Evolutionary conservation across 2,797 vertebrate genomes (phyloP), one percentile per base, ranked within the genome.

Genomic region (Loriculus beryllinus): DNA sequence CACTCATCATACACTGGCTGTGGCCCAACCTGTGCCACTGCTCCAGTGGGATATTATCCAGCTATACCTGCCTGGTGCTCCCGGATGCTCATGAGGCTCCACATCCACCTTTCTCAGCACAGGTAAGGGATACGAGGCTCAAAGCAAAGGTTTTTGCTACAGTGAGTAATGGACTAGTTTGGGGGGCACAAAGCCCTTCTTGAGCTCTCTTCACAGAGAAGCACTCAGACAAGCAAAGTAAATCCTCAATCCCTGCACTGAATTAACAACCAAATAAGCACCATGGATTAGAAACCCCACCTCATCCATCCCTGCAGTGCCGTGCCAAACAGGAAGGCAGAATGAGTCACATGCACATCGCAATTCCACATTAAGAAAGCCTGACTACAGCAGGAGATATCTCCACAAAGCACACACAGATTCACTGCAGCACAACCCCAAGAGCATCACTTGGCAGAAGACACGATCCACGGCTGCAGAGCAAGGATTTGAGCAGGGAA

Each of bases 261-360:
- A 76, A 48, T 33, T 12, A 47, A 64, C 37, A 47, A 42, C 13
- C 16, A 29, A 40, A 39, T 28, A 47, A 60, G 19, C 8, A 7
- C 21, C 43, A 23, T 1, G 22, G 26, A n/a, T 19, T 35, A 40
- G 35, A 35, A 23, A 4, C 10, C 7, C 22, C 57, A 33, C 19
- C 14, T 39, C n/a, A 54, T 14, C 63, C 64, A 47, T 4, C 71
- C 25, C 39, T 37, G 45, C 28, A 52, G 52, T 7, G 1, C 29
- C 18, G 64, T 5, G 37, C 28, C 4, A 12, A 42, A 33, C 3
- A 4, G 48, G 72, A 68, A 28, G 33, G 48, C 37, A 54, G 76
- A 47, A 59, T 0, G 5, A 76, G 51, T 2, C 2, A 48, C 37
- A 15, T 0, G 6, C 52, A 28, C 25, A 0, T 10, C 5, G 33